Evolutionary conservation across 2,888 invertebrate species (phyloP), one percentile per base, ranked within the genome.

Genomic region (Epirrita christyi): DNA sequence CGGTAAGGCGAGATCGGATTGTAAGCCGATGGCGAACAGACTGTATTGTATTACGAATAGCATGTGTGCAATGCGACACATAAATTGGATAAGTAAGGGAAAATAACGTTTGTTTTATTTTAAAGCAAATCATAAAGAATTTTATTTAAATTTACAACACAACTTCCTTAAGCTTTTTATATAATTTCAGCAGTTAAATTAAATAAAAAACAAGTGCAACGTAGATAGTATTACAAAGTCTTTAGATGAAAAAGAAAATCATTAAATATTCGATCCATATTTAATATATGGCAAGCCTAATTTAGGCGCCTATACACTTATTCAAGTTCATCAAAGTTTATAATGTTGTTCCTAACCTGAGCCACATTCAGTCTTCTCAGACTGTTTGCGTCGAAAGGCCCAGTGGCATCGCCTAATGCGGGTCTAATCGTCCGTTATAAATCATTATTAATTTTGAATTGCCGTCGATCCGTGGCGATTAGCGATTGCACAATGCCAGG

Each of bases 381-480:
- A 43, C 13, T 43, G 53, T 60, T 62, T 61, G 70, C 65, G 72
- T 70, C 78, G 78, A 36, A 79, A 80, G 78, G 76, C 66, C 66
- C 76, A 75, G 82, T 80, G 68, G 72, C 74, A 74, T 71, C 80
- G 68, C 80, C 77, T 84, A 86, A 85, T 76, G 77, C 43, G 80
- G 75, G 51, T 80, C 79, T 90, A 92, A 92, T 90, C 91, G 88
- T 72, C 72, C 82, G 88, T 81, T 85, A 88, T 92, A 90, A 90
- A 92, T 92, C 88, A 89, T 87, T 90, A 90, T 92, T 91, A 92
- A 89, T 89, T 87, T 86, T 76, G 78, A 82, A 82, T 81, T 81
- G 78, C 72, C 78, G 83, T 72, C 88, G 88, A 88, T 89, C 88
- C 80, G 84, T 78, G 78, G 76, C 89, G 91, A 92, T 91, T 91